phyloP scores from a whole-genome alignment of 2,888 invertebrate genomes.

The Cosmopolites sordidus region DNA sequence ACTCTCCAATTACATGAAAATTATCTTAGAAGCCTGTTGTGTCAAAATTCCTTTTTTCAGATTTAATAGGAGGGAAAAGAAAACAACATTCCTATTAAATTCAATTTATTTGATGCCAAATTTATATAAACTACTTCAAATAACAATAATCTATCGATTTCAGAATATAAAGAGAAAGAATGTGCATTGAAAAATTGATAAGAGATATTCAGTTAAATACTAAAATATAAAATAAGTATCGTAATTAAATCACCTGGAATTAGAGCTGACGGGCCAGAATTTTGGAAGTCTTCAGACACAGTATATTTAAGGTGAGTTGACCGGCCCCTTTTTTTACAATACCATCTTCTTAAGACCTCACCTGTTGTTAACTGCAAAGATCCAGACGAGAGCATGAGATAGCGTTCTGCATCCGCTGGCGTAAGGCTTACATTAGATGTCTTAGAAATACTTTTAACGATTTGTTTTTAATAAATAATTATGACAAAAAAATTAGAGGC shows the following conservation, averaged over 20 bases:
- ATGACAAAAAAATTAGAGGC: too few relatives aligned
- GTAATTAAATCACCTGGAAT: not conserved
- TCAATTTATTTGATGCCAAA: not conserved
- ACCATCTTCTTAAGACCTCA: conserved; percentile 27
- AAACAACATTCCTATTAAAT: too few relatives aligned
- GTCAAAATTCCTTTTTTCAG: too few relatives aligned
- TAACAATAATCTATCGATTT: conserved; percentile 1
- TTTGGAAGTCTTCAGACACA: conserved; percentile 1
- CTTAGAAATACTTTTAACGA: too few relatives aligned
- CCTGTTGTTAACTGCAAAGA: conserved; percentile 42
- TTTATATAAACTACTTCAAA: not conserved
- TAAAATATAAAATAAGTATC: not conserved
- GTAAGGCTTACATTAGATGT: conserved; percentile 5
- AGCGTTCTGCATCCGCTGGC: conserved; percentile 5
- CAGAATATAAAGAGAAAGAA: not conserved
- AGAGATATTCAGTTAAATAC: not conserved
- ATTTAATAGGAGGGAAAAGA: too few relatives aligned
- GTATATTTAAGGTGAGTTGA: not conserved
- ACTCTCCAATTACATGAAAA: too few relatives aligned
- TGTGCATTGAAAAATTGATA: not conserved
- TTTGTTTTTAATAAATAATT: too few relatives aligned
- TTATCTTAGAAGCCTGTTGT: too few relatives aligned
- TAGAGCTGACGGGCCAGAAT: not conserved
- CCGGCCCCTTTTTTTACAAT: not conserved
- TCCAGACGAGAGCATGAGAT: conserved; percentile 38